Conservation (phyloP, 1,140 invertebrate genomes). For the Aculops lycopersici region DNA sequence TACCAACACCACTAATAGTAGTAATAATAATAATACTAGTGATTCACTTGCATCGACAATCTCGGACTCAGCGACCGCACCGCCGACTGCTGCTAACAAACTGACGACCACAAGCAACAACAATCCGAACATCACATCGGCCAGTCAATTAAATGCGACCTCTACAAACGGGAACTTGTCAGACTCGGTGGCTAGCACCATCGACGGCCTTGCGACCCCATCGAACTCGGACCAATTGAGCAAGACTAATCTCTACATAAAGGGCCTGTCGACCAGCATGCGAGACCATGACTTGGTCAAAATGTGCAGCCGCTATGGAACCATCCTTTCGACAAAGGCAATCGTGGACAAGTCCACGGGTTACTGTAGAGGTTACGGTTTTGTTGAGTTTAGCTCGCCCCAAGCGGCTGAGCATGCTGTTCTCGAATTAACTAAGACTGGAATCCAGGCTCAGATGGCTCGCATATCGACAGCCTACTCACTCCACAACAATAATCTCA, state of each 20-base stretch:
- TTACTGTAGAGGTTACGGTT: constrained; percentile 48
- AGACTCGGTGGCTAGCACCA: neutral
- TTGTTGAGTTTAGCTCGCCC: constrained; percentile 89
- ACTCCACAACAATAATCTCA: neutral
- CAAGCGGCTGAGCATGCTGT: constrained; percentile 69
- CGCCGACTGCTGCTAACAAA: too few relatives aligned
- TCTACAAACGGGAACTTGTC: neutral
- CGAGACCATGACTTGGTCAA: neutral
- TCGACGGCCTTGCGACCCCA: neutral
- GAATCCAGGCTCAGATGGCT: constrained; percentile 96
- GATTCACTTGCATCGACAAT: too few relatives aligned
- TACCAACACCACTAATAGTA: too few relatives aligned
- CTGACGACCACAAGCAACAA: too few relatives aligned
- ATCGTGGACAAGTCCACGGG: neutral
- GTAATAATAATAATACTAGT: too few relatives aligned
- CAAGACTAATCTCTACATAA: neutral
- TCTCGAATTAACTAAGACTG: constrained; percentile 66
- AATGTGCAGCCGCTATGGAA: neutral
- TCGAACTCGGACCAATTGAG: neutral
- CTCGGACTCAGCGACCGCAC: too few relatives aligned
- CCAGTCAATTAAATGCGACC: too few relatives aligned
- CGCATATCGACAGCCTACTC: constrained; percentile 46
- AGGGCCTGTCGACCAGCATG: neutral
- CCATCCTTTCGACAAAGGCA: neutral
- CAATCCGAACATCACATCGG: too few relatives aligned